phyloP scores from a whole-genome alignment of 2,888 invertebrate genomes.

The Drosophila mettleri region DNA sequence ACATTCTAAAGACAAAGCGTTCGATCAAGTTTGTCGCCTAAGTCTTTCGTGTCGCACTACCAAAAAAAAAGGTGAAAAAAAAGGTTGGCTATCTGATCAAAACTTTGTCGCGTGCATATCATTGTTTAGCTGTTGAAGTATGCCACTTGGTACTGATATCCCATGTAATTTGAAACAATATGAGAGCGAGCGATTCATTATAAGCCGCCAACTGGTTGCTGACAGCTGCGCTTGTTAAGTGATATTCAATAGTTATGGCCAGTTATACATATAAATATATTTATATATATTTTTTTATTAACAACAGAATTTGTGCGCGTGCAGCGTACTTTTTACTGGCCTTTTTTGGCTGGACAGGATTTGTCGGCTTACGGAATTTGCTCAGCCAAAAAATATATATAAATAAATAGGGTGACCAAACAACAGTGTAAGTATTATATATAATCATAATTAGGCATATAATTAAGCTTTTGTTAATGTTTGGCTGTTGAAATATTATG shows the following conservation, averaged over 20 bases:
- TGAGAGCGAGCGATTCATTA: conserved; percentile 73
- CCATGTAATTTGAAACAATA: conserved; percentile 78
- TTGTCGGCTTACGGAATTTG: conserved; percentile 57
- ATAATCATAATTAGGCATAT: not conserved
- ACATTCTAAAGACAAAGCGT: conserved; percentile 35
- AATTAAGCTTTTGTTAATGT: not conserved
- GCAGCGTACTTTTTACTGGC: conserved; percentile 3
- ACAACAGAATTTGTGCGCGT: conserved; percentile 8
- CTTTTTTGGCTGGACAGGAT: conserved; percentile 47
- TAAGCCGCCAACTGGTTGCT: conserved; percentile 69
- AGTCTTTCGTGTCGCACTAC: conserved; percentile 46
- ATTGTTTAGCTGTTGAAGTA: conserved; percentile 17
- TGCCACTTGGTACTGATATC: conserved; percentile 38
- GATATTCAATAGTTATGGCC: conserved; percentile 74
- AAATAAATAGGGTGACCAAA: not conserved
- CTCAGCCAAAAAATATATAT: conserved; percentile 13
- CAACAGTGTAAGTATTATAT: not conserved
- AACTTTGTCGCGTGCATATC: conserved; percentile 65
- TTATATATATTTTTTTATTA: conserved; percentile 13
- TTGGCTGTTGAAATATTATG: not conserved
- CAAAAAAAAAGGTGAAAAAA: too few relatives aligned
- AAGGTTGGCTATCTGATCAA: conserved; percentile 49
- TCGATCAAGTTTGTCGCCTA: conserved; percentile 45
- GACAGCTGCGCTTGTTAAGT: conserved; percentile 78
- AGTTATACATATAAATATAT: conserved; percentile 15